phyloP scores from a whole-genome alignment of 2,797 vertebrate species.

The Masticophis lateralis region DNA sequence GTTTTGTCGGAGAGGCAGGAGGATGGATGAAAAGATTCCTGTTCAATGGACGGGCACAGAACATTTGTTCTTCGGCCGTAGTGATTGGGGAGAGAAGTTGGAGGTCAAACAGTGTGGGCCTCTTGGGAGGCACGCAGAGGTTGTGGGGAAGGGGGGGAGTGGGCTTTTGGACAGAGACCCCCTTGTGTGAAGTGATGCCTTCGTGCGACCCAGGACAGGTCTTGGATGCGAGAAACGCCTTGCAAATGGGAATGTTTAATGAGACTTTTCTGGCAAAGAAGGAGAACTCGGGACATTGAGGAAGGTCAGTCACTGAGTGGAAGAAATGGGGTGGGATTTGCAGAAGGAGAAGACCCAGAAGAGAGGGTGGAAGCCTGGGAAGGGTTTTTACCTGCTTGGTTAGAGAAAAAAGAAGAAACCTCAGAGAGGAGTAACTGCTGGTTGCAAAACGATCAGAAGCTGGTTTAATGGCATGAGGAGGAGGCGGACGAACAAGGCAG shows the following conservation, averaged over 20 bases:
- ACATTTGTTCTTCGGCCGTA: background rate
- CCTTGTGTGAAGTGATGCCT: background rate
- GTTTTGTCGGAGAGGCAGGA: background rate
- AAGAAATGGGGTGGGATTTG: too few species aligned
- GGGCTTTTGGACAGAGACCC: background rate
- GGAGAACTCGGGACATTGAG: rapidly evolving
- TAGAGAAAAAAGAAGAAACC: background rate
- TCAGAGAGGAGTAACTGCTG: background rate
- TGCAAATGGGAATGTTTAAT: background rate
- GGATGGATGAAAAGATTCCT: background rate
- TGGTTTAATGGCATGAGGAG: background rate
- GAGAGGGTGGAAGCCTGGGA: background rate
- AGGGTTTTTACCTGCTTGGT: background rate
- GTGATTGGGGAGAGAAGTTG: background rate
- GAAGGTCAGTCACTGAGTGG: too few species aligned
- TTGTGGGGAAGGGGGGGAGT: background rate
- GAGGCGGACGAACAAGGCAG: too few species aligned
- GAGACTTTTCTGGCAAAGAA: background rate
- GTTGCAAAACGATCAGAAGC: background rate
- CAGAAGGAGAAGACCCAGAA: background rate
- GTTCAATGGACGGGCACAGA: background rate
- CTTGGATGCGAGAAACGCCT: background rate
- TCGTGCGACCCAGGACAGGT: background rate
- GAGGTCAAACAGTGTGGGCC: background rate
- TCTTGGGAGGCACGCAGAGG: background rate